phyloP scores from a whole-genome alignment of 2,113 vertebrate genomes.

The Atherinomorus stipes region DNA sequence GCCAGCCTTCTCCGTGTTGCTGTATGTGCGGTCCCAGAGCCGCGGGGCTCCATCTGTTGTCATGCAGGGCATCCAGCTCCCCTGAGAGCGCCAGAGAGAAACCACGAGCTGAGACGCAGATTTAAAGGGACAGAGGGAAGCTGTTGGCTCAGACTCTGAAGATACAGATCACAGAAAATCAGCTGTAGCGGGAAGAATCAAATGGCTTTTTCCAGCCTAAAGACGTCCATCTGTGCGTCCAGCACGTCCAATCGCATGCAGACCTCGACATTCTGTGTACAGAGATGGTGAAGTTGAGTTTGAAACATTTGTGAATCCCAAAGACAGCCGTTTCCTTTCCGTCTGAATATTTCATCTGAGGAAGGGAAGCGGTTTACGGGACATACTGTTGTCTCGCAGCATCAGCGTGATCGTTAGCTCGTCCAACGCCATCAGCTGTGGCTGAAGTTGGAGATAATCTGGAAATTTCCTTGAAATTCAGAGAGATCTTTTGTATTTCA shows the following conservation, averaged over 20 bases:
- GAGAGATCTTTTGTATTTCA: too few relatives aligned
- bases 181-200: constrained; percentile 1
- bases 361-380: too few relatives aligned
- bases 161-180: constrained; percentile 13
- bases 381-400: too few relatives aligned
- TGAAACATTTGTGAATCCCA: not conserved
- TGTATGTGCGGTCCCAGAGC: constrained; percentile 65
- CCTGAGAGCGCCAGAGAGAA: constrained; percentile 51
- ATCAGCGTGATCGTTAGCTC: too few relatives aligned
- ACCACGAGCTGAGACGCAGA: constrained; percentile 52
- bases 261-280: not conserved
- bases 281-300: not conserved
- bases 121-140: constrained; percentile 64
- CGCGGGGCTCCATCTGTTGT: constrained; percentile 80
- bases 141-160: not conserved
- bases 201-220: not conserved
- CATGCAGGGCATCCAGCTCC: constrained; percentile 68
- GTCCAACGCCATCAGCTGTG: too few relatives aligned
- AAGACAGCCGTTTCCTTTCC: not conserved
- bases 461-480: too few relatives aligned
- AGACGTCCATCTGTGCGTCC: constrained; percentile 5
- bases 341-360: not conserved
- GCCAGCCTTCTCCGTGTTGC: constrained; percentile 28
- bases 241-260: not conserved
- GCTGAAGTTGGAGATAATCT: too few relatives aligned